Percentiles rank a stretch among this genome's conserved stretches.
Evolutionary conservation across 2,797 vertebrate genomes (phyloP).

Genomic region (Loris lydekkerianus): DNA sequence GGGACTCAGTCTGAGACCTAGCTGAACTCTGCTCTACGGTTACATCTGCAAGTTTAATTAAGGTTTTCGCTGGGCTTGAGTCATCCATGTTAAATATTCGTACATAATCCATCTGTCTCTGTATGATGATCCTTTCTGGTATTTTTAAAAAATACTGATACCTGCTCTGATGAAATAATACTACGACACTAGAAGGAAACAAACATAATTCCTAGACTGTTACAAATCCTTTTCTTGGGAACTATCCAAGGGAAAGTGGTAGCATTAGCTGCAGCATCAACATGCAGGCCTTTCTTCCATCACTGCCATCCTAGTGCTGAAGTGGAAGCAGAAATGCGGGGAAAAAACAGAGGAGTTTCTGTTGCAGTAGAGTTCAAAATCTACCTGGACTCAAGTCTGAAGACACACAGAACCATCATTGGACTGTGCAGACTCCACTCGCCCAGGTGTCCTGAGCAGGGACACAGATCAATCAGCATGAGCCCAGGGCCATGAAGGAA

Average conservation of each 20-base stretch:
- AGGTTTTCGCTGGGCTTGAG: background rate
- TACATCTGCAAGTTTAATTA: background rate
- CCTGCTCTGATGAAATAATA: background rate
- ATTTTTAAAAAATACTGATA: background rate
- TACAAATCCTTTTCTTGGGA: background rate
- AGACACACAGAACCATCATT: background rate
- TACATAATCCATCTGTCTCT: background rate
- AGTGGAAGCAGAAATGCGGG: background rate
- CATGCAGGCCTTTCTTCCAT: background rate
- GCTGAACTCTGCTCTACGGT: background rate
- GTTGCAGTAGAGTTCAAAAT: background rate
- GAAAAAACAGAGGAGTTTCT: background rate
- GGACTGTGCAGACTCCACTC: background rate
- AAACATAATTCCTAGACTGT: background rate
- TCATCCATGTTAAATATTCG: background rate
- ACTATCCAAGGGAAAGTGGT: background rate
- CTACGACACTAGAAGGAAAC: background rate
- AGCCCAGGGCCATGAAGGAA: background rate
- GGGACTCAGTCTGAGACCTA: too few relatives aligned
- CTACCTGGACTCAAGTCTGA: too few relatives aligned
- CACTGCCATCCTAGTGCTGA: background rate
- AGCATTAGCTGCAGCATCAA: fast-evolving
- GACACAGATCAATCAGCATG: background rate
- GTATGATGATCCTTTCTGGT: background rate
- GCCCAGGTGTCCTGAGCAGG: background rate